Evolutionary conservation across 2,113 vertebrate species (phyloP).

Genomic region (Mohoua ochrocephala): DNA sequence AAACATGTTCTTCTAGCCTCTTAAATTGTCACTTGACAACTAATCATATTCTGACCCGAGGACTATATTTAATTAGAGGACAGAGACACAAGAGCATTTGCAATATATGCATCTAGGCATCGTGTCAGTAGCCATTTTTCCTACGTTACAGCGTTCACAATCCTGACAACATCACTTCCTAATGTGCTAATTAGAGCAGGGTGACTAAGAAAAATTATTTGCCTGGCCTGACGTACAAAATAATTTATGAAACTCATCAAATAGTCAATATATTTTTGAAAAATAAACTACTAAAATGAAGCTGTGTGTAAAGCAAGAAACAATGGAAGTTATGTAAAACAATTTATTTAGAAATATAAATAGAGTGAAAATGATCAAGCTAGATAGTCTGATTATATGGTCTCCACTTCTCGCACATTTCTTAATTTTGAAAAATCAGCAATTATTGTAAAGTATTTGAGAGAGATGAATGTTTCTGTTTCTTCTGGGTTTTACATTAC

Average conservation of each 20-base stretch:
- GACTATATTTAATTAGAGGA: constrained; percentile 61
- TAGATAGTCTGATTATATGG: background rate
- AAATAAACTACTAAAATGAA: background rate
- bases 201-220: background rate
- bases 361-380: background rate
- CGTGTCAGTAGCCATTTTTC: constrained; percentile 51
- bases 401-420: background rate
- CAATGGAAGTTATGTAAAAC: background rate
- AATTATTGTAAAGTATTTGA: background rate
- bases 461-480: background rate
- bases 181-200: background rate
- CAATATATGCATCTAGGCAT: constrained; percentile 52
- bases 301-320: background rate
- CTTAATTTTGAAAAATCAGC: background rate
- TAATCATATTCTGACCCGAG: constrained; percentile 37
- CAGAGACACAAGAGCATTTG: background rate
- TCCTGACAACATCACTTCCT: constrained; percentile 43
- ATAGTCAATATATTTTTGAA: background rate
- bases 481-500: background rate
- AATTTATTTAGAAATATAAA: background rate
- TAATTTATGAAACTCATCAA: background rate
- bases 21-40: constrained; percentile 39
- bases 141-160: background rate
- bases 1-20: background rate
- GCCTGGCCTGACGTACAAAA: background rate